Evolutionary conservation across 2,797 vertebrate genomes (phyloP).

Genomic region (Rallus crepitans): DNA sequence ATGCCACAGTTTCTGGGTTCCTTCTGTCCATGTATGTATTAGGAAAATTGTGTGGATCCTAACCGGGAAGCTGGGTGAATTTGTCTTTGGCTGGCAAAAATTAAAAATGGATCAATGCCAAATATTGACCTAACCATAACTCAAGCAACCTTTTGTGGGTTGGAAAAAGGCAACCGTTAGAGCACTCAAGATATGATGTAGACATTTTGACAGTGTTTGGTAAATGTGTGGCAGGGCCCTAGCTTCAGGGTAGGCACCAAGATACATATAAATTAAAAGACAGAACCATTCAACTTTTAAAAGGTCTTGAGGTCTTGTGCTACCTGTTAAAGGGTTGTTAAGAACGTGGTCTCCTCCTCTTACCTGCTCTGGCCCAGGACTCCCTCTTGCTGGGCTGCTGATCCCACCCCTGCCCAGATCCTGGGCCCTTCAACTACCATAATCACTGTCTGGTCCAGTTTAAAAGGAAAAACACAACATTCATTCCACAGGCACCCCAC

Average conservation of each 20-base stretch:
- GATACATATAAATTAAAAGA: background rate
- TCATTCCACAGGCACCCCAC: background rate
- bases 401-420: background rate
- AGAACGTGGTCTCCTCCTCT: fast-evolving
- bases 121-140: background rate
- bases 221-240: fast-evolving
- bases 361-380: background rate
- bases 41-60: background rate
- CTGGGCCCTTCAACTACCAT: background rate
- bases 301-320: background rate
- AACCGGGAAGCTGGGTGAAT: background rate
- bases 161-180: background rate
- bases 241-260: background rate
- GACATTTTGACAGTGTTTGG: background rate
- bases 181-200: background rate
- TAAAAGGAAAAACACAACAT: fast-evolving
- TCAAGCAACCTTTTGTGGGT: fast-evolving
- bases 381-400: background rate
- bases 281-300: background rate
- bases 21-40: fast-evolving
- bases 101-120: background rate
- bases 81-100: background rate
- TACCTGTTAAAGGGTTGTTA: background rate
- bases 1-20: background rate
- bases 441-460: background rate